A percentile compares a stretch with the other conserved stretches of the same genome.
These are phyloP conservation scores for Solenodon paradoxus DNA, from an alignment of 2,113 vertebrate genomes.

Conservation along the genomic window DNA sequence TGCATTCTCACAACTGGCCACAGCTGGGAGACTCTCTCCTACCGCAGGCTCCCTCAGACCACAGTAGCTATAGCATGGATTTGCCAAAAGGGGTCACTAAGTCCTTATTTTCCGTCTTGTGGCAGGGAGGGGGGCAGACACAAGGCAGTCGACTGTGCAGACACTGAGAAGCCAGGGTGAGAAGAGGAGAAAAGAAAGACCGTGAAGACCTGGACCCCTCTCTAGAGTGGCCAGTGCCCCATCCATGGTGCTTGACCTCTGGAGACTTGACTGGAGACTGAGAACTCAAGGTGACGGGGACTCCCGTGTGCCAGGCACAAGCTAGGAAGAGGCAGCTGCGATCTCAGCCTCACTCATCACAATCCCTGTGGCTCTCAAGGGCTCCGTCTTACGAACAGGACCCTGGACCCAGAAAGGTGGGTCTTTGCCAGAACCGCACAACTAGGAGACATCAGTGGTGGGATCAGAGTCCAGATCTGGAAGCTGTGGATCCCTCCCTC, in stretches of 20 bases:
- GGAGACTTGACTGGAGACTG: background rate
- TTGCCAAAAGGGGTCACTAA: constrained; percentile 78
- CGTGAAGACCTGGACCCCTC: rapidly evolving
- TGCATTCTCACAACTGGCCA: background rate
- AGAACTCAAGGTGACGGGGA: rapidly evolving
- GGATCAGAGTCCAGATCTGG: background rate
- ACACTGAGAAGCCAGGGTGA: rapidly evolving
- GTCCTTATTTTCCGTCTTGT: constrained; percentile 33
- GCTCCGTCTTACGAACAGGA: background rate
- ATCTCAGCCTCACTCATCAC: rapidly evolving
- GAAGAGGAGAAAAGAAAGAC: background rate
- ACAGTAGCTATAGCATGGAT: background rate
- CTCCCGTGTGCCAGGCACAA: background rate
- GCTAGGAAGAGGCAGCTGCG: too few species aligned
- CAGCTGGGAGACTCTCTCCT: background rate
- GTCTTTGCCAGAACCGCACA: background rate
- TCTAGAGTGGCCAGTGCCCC: rapidly evolving
- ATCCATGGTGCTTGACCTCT: rapidly evolving
- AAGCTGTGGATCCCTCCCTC: background rate
- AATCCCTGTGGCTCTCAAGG: background rate
- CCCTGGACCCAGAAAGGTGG: background rate
- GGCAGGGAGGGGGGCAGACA: background rate
- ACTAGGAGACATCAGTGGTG: rapidly evolving
- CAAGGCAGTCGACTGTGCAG: background rate
- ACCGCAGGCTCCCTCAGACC: background rate